Percentiles rank a stretch among this genome's conserved stretches.
phyloP scores from a whole-genome alignment of 2,888 invertebrate genomes.

The Pyrgus malvae region DNA sequence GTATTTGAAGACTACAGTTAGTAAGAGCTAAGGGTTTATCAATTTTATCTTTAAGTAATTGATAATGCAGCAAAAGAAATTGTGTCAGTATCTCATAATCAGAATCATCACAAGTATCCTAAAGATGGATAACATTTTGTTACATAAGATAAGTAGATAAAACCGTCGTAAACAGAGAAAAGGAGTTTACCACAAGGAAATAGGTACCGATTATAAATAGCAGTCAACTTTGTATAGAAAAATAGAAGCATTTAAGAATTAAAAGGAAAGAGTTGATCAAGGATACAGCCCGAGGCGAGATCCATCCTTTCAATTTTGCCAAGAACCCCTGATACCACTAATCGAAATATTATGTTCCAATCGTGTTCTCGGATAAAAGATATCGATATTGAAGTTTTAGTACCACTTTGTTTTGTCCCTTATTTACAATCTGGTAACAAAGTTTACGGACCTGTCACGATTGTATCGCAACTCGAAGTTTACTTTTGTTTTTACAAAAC shows the following conservation, averaged over 20 bases:
- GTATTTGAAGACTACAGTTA: too few species aligned
- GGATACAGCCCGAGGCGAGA: constrained; percentile 55
- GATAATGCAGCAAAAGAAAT: too few species aligned
- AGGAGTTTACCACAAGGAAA: too few species aligned
- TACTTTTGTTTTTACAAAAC: neutral
- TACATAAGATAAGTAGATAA: too few species aligned
- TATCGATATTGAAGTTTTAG: constrained; percentile 37
- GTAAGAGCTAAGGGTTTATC: too few species aligned
- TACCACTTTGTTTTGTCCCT: constrained; percentile 27
- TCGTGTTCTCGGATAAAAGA: constrained; percentile 43
- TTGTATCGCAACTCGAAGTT: constrained; percentile 5
- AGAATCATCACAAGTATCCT: too few species aligned
- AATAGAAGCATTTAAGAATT: constrained; percentile 52
- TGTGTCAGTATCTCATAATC: too few species aligned
- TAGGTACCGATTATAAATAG: too few species aligned
- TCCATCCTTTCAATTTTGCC: constrained; percentile 59
- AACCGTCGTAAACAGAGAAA: too few species aligned
- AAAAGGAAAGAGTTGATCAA: constrained; percentile 68
- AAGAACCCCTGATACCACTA: constrained; percentile 57
- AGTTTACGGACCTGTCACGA: constrained; percentile 9
- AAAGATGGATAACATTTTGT: too few species aligned
- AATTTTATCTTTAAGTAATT: too few species aligned
- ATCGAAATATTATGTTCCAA: constrained; percentile 72
- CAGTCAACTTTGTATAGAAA: constrained; percentile 32
- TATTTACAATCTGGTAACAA: constrained; percentile 34